Conservation (phyloP, 2,888 invertebrate species). For the Melolontha melolontha region DNA sequence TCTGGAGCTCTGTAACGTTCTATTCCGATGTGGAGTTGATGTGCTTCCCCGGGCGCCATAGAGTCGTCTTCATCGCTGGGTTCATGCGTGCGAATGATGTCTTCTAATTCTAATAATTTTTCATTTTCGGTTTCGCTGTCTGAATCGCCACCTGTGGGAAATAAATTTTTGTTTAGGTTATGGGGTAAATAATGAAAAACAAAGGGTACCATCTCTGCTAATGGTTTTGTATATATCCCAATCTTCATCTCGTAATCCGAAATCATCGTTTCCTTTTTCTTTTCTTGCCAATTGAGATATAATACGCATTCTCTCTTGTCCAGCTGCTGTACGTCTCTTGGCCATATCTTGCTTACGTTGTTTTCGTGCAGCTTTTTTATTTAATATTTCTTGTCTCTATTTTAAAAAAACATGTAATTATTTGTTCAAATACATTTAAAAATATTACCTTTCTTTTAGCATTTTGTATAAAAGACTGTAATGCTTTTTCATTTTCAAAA, state of each 20-base stretch:
- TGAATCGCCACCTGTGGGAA: slow-evolving; percentile 77
- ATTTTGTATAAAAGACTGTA: slow-evolving; percentile 68
- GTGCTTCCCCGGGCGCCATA: slow-evolving; percentile 74
- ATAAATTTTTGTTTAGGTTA: background rate
- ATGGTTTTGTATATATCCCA: slow-evolving; percentile 97
- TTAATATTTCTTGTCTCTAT: slow-evolving; percentile 78
- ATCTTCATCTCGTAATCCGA: slow-evolving; percentile 93
- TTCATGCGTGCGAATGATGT: slow-evolving; percentile 85
- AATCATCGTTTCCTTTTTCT: slow-evolving; percentile 87
- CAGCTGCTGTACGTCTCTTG: slow-evolving; percentile 89
- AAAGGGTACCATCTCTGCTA: slow-evolving; percentile 69
- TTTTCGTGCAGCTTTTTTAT: slow-evolving; percentile 78
- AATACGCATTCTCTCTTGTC: slow-evolving; percentile 94
- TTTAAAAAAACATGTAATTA: slow-evolving; percentile 39
- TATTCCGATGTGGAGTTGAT: slow-evolving; percentile 77
- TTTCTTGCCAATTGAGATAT: slow-evolving; percentile 89
- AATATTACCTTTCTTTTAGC: slow-evolving; percentile 72
- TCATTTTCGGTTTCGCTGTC: slow-evolving; percentile 95
- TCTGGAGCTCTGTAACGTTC: slow-evolving; percentile 81
- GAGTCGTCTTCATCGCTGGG: slow-evolving; percentile 69
- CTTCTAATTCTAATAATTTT: slow-evolving; percentile 86
- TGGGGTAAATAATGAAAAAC: too few relatives aligned
- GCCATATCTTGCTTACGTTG: slow-evolving; percentile 90
- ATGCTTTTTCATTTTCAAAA: slow-evolving; percentile 63
- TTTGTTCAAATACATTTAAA: background rate